Percentiles rank a stretch among this genome's conserved stretches.
Evolutionary conservation across 2,113 vertebrate genomes (phyloP).

Genomic region (Pelmatolapia mariae): DNA sequence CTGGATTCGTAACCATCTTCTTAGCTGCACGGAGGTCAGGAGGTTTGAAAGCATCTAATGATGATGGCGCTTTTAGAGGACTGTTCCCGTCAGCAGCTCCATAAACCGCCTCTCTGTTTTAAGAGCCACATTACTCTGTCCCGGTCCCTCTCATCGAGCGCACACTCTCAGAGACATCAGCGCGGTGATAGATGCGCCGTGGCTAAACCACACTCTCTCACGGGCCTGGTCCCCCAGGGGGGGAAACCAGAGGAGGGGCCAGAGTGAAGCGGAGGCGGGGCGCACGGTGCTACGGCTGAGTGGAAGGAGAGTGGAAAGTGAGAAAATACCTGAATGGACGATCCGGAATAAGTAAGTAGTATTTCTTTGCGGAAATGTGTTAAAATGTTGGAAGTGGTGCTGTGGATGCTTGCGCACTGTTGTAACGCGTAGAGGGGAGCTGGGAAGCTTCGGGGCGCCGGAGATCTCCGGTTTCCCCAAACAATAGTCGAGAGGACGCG

Average conservation of each 20-base stretch:
- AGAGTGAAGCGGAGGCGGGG: constrained; percentile 45
- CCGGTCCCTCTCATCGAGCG: not conserved
- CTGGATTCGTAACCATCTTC: not conserved
- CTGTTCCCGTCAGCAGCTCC: not conserved
- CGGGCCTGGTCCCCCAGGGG: not conserved
- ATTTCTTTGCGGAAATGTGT: not conserved
- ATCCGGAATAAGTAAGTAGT: constrained; percentile 51
- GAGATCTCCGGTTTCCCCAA: constrained; percentile 48
- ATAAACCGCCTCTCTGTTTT: not conserved
- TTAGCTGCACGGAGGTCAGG: not conserved
- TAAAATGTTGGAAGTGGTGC: not conserved
- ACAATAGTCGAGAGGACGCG: constrained; percentile 61
- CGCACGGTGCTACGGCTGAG: constrained; percentile 38
- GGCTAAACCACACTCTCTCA: not conserved
- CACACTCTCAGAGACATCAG: not conserved
- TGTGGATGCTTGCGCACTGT: not conserved
- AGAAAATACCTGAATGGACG: constrained; percentile 67
- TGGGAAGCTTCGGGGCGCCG: not conserved
- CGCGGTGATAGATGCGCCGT: not conserved
- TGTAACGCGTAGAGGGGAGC: not conserved
- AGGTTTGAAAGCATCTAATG: not conserved
- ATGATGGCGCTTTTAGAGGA: not conserved
- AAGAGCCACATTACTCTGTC: not conserved
- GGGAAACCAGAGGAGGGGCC: constrained; percentile 20
- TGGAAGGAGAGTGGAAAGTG: constrained; percentile 70